Conservation (phyloP, 2,113 vertebrate genomes). For the Acrocephalus arundinaceus region DNA sequence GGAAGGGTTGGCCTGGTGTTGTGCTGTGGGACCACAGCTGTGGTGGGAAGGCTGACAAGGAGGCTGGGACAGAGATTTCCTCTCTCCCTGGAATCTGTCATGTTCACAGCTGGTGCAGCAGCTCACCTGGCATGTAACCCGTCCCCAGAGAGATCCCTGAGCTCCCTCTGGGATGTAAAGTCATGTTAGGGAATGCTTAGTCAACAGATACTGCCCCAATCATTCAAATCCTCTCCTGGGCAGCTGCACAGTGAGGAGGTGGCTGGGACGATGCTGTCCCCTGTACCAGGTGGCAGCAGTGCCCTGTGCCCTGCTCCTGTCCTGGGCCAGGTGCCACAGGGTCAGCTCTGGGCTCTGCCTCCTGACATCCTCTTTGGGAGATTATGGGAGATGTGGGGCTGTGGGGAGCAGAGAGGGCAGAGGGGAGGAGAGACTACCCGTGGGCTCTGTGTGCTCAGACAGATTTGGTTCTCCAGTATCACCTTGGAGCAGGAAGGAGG, state of each 20-base stretch:
- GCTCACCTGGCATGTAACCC: not conserved
- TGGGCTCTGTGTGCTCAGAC: not conserved
- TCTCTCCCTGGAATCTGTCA: not conserved
- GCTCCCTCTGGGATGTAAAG: not conserved
- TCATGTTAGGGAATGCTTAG: not conserved
- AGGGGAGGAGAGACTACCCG: not conserved
- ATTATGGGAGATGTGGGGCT: not conserved
- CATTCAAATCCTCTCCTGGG: not conserved
- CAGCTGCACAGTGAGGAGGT: not conserved
- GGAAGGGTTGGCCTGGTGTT: not conserved
- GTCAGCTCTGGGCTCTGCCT: not conserved
- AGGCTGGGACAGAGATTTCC: not conserved
- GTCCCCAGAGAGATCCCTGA: not conserved
- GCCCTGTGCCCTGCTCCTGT: not conserved
- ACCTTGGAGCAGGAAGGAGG: not conserved
- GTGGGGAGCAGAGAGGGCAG: not conserved
- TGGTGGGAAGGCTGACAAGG: not conserved
- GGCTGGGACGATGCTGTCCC: not conserved
- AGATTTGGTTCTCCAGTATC: not conserved
- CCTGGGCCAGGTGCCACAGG: not conserved
- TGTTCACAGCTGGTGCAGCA: not conserved
- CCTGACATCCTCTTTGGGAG: not conserved
- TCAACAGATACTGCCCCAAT: slow-evolving; percentile 2
- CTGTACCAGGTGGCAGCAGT: not conserved
- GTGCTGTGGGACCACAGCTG: not conserved